Evolutionary conservation across 2,113 vertebrate genomes (phyloP), one percentile per base, ranked within the genome.

Genomic region (Protomyctophum bolini): DNA sequence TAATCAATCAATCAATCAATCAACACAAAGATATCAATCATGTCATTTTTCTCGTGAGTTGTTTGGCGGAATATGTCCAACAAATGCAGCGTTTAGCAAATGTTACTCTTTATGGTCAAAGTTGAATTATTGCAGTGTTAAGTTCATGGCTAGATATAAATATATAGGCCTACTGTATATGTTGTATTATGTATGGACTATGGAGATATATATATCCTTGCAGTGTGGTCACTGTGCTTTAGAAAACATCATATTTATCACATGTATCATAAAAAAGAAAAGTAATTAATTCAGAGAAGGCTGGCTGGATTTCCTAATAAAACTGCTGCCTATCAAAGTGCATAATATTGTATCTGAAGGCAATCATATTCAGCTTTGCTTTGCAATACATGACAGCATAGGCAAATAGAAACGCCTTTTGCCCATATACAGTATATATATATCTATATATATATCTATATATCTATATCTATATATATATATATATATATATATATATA

Each of bases 241-340:
- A 8, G 49, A 10, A 77, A 85, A 68, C 29, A 21, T 47, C 51
- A 47, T 15, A 58, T 62, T 15, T 6, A 46, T 70, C 72, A 71
- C 73, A 81, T 66, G 63, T 41, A 73, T n/a, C n/a, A 3, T 73
- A 68, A 57, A 70, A 76, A 85, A 68, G 49, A 0, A 57, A 78
- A 73, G 12, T 63, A 79, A 83, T 57, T 59, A 58, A 75, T 62
- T 62, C 73, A 54, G 51, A 73, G 66, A 72, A 78, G 63, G 46
- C 65, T 66, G 49, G 71, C 41, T 54, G 11, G 52, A 56, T 56
- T 72, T 69, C 57, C 77, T 79, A 72, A 70, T 79, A 72, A 70
- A 89, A 76, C 75, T 76, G 77, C 81, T 82, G 78, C 81, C 79
- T 80, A 81, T 90, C 88, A 94, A 93, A 94, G 93, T 94, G 93